phyloP scores from a whole-genome alignment of 2,113 vertebrate genomes.

The Elgaria multicarinata region DNA sequence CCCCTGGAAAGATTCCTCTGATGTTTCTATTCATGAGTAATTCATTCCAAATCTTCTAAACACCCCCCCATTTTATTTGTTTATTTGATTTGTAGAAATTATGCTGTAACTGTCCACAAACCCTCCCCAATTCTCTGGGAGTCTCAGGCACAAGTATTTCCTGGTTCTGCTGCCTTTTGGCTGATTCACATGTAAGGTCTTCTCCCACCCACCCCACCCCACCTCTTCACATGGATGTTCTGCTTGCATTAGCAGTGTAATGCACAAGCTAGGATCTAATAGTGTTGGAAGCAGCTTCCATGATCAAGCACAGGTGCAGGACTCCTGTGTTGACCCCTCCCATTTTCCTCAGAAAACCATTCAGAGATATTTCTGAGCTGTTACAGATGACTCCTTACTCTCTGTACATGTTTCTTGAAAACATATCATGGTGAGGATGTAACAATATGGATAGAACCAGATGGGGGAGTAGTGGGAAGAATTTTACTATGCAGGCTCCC shows the following conservation, averaged over 20 bases:
- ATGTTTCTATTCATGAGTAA: too few species aligned
- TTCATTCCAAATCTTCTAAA: background rate
- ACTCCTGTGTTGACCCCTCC: too few species aligned
- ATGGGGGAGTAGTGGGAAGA: background rate
- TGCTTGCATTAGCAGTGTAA: background rate
- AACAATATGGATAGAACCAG: too few species aligned
- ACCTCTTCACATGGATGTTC: background rate
- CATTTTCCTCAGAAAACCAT: too few species aligned
- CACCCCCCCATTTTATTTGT: too few species aligned
- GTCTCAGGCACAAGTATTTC: background rate
- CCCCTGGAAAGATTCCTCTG: too few species aligned
- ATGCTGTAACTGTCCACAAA: too few species aligned
- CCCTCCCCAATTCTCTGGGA: background rate
- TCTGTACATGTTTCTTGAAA: background rate
- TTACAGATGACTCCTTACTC: background rate
- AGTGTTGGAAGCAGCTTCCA: background rate
- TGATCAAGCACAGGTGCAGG: background rate
- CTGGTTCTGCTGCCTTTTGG: background rate
- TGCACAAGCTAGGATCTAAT: background rate
- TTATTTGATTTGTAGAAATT: too few species aligned
- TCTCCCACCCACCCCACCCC: too few species aligned
- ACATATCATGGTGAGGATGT: too few species aligned
- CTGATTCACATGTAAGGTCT: too few species aligned
- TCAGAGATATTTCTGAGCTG: background rate
- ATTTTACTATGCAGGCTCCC: background rate